Conservation (phyloP, 2,113 vertebrate species). For the Maccullochella peelii region DNA sequence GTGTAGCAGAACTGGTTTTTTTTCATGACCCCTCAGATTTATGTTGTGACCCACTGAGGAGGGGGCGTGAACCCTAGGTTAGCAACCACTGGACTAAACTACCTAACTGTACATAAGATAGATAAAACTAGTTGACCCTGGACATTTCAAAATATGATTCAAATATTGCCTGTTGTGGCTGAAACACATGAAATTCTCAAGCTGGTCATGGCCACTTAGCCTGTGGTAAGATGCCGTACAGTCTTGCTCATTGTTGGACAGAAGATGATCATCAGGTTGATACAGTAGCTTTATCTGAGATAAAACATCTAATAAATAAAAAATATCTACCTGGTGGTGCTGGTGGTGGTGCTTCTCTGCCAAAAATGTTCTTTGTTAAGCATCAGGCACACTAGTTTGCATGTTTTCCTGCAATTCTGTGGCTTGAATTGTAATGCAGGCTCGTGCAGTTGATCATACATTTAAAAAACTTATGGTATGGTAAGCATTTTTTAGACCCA, state of each 20-base stretch:
- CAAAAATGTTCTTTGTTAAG: neutral
- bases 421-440: slow-evolving; percentile 21
- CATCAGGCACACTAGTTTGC: neutral
- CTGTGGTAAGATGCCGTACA: neutral
- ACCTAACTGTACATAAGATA: neutral
- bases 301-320: neutral
- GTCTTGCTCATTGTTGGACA: neutral
- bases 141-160: neutral
- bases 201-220: neutral
- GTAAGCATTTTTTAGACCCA: slow-evolving; percentile 37
- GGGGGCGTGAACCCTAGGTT: neutral
- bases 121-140: neutral
- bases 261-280: neutral
- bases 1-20: neutral
- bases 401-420: slow-evolving; percentile 6
- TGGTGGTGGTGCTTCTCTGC: neutral
- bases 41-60: neutral
- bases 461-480: slow-evolving; percentile 25
- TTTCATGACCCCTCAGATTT: neutral
- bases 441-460: neutral
- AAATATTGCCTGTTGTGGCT: slow-evolving; percentile 7
- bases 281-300: neutral
- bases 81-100: neutral
- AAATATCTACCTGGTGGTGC: neutral
- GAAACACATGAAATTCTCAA: neutral